phyloP scores from a whole-genome alignment of 2,113 vertebrate species.

The Himantopus leucocephalus region DNA sequence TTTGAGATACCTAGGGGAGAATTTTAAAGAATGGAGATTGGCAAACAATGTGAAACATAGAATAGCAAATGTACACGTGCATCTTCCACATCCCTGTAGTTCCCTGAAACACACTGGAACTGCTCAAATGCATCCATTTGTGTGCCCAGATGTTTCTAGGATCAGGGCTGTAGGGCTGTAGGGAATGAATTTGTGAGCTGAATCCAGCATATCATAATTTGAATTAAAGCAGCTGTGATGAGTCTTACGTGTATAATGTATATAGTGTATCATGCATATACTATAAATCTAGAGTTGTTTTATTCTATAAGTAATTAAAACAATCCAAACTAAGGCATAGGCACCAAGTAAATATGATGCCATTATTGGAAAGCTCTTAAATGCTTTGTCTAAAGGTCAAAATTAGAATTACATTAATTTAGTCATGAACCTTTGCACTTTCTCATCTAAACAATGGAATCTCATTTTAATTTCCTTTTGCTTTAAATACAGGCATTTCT shows the following conservation, averaged over 20 bases:
- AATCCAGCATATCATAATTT: neutral
- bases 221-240: neutral
- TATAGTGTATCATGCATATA: neutral
- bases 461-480: slow-evolving; percentile 48
- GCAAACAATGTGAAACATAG: neutral
- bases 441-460: slow-evolving; percentile 44
- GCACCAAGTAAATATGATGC: neutral
- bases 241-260: neutral
- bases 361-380: slow-evolving; percentile 1
- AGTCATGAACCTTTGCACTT: slow-evolving; percentile 40
- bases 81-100: neutral
- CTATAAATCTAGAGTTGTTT: neutral
- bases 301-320: slow-evolving; percentile 7
- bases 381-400: slow-evolving; percentile 19
- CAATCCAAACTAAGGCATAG: neutral
- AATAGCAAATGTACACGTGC: neutral
- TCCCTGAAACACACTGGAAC: neutral
- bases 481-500: slow-evolving; percentile 37
- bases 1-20: neutral
- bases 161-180: neutral
- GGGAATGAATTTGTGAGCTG: neutral
- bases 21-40: neutral
- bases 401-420: slow-evolving; percentile 27
- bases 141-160: neutral
- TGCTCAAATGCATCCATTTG: neutral